Evolutionary conservation across 2,888 invertebrate genomes (phyloP), one percentile per base, ranked within the genome.

Genomic region (Drosophila bunnanda): DNA sequence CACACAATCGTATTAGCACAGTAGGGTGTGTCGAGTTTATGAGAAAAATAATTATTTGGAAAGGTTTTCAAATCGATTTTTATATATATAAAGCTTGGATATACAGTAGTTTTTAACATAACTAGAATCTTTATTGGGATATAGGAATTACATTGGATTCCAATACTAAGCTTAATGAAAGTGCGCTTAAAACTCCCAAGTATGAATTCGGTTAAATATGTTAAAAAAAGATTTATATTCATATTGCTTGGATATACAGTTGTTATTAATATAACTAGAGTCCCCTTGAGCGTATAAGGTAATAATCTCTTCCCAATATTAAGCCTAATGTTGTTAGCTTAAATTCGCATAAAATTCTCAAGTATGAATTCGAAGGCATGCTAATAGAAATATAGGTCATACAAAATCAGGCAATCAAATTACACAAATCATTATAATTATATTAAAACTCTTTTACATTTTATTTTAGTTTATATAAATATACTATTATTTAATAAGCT

Each of bases 21-120:
- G 36, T 34, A 60, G 64, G 61, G 64, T 41, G 60, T 12, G 2
- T 7, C 12, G 7, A 15, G n/a, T 12, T 53, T 8, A 4, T 8
- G 13, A 0, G 8, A 12, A 3, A 6, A 15, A 7, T 20, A 39
- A 6, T 15, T 15, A 7, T 6, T 15, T 36, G 34, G 12, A 4
- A 34, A 34, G 0, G 13, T 4, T 46, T 28, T 46, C 1, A n/a
- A 28, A 17, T 12, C 2, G 25, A 9, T 44, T 25, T 44, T 1
- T 5, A 34, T 3, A 43, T 5, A 0, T 0, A 43, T 0, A 6
- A 6, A 13, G 3, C 1, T 25, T n/a, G n/a, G 15, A 2, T 44
- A 22, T 12, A 5, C 0, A 5, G 1, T 4, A 17, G 9, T 39
- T 12, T 41, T 1, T 41, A 20, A 9, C 2, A 38, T 7, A 7